Percentiles rank a stretch among this genome's conserved stretches.
Evolutionary conservation across 2,888 invertebrate species (phyloP).

Genomic region (Eledone cirrhosa): DNA sequence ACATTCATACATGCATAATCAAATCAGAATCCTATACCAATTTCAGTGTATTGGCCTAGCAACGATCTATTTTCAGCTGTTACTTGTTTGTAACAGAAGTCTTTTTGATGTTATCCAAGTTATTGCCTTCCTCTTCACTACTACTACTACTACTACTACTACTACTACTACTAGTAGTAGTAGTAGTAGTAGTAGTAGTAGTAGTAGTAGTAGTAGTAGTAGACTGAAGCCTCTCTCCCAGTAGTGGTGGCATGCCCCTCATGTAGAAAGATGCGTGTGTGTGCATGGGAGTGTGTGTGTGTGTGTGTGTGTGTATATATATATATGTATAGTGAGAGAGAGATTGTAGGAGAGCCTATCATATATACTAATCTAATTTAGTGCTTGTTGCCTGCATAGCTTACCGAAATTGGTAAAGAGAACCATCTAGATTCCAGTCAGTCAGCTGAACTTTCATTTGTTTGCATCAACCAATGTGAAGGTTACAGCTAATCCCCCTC

Average conservation of each 20-base stretch:
- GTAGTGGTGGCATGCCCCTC: neutral
- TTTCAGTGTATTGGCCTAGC: neutral
- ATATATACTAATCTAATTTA: no score
- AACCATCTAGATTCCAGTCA: slow-evolving; percentile 7
- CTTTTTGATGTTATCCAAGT: no score
- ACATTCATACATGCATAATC: no score
- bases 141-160: neutral
- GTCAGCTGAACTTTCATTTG: no score
- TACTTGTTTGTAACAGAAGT: neutral
- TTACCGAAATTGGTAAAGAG: slow-evolving; percentile 23
- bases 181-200: neutral
- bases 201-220: neutral
- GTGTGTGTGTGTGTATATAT: no score
- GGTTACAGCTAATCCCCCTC: neutral
- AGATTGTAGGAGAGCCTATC: no score
- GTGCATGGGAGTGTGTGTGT: no score
- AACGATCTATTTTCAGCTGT: slow-evolving; percentile 18
- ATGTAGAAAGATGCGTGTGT: no score
- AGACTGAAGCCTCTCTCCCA: slow-evolving; percentile 8
- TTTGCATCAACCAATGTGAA: no score
- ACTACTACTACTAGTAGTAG: neutral
- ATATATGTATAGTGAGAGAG: no score
- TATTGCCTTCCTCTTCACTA: neutral
- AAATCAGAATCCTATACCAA: neutral
- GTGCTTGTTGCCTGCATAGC: neutral